Evolutionary conservation across 2,113 vertebrate genomes (phyloP).

Genomic region (Ceyx margarethae): DNA sequence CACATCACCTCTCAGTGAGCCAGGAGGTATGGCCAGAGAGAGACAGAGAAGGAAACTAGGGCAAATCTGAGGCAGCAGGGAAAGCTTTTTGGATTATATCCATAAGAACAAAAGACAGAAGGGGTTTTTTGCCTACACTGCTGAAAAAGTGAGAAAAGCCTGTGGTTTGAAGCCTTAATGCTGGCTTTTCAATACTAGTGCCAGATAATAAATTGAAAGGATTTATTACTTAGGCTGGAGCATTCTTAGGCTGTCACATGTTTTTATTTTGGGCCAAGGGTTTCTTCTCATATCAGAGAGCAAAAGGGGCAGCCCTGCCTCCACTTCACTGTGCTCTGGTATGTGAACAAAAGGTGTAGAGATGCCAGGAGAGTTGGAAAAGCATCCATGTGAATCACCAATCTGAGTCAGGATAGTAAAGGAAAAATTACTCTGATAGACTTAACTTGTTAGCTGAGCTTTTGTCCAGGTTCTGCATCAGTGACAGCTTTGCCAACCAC

Average conservation of each 20-base stretch:
- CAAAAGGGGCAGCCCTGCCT: neutral
- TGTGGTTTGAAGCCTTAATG: neutral
- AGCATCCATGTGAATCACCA: neutral
- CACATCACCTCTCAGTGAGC: neutral
- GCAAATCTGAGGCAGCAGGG: neutral
- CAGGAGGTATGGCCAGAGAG: neutral
- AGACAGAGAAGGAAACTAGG: neutral
- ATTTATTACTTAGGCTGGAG: neutral
- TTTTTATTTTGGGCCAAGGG: neutral
- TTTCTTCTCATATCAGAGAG: neutral
- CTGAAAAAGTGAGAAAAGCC: too few relatives aligned
- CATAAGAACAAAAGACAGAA: neutral
- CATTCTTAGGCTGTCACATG: neutral
- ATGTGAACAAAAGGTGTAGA: neutral
- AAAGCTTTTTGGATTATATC: neutral
- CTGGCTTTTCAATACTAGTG: neutral
- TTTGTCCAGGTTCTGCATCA: neutral
- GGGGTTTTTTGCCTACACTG: too few relatives aligned
- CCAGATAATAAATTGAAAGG: neutral
- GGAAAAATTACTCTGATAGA: neutral
- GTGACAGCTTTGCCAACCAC: neutral
- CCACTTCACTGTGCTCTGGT: neutral
- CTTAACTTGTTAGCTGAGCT: neutral
- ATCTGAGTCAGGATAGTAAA: neutral
- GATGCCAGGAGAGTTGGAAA: neutral